A percentile compares a stretch with the other conserved stretches of the same genome.
These are phyloP conservation scores for Zele albiditarsus DNA, from an alignment of 2,888 invertebrate species.

Conservation along the genomic window DNA sequence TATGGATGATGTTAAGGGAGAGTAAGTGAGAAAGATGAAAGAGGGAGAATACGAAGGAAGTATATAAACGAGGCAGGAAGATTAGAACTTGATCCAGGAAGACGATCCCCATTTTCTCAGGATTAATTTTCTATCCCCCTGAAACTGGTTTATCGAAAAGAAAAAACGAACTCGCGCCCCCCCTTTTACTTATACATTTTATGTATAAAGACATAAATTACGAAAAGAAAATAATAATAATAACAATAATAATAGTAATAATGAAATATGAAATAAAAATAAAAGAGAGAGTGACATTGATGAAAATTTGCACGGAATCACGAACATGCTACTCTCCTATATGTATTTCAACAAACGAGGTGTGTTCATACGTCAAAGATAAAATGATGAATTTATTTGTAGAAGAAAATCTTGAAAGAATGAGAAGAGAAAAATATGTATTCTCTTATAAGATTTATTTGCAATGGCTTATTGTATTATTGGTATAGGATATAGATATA, in stretches of 20 bases:
- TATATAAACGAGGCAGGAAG: background rate
- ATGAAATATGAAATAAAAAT: background rate
- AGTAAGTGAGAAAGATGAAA: background rate
- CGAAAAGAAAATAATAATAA: background rate
- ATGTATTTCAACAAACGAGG: background rate
- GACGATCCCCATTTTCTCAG: slow-evolving; percentile 5
- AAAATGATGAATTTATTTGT: background rate
- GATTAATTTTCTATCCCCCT: background rate
- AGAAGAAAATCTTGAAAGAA: background rate
- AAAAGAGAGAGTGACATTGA: background rate
- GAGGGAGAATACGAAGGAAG: background rate
- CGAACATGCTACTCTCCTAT: too few relatives aligned
- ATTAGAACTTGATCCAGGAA: slow-evolving; percentile 12
- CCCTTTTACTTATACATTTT: background rate
- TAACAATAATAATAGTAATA: too few relatives aligned
- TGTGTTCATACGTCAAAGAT: background rate
- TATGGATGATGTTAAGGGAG: background rate
- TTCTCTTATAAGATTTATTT: background rate
- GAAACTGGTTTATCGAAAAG: background rate
- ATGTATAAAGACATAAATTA: slow-evolving; percentile 1
- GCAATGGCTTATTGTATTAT: background rate
- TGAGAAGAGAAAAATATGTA: background rate
- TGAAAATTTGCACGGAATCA: background rate
- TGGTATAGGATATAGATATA: background rate
- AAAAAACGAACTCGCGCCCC: background rate